Percentiles rank a stretch among this genome's conserved stretches.
These are phyloP conservation scores for Dysidea cf. avara DNA, from an alignment of 37 sponge, comb jelly and placozoan species.

Conservation along the genomic window DNA sequence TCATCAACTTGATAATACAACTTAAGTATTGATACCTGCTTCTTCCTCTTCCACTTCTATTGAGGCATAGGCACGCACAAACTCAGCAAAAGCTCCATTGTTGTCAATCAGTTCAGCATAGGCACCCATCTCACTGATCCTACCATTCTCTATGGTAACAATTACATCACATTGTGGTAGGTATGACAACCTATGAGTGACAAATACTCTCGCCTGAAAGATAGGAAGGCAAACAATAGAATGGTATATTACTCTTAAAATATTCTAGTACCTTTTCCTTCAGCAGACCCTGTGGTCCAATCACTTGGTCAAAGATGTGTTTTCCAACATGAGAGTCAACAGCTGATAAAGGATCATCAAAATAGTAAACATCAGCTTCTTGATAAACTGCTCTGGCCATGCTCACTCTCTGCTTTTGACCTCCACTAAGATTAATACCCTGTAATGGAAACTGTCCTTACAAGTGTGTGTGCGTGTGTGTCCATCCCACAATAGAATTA, in stretches of 20 bases:
- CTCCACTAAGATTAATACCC: conserved; percentile 99
- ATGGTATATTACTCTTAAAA: background rate
- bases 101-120: conserved; percentile 85
- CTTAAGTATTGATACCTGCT: too few relatives aligned
- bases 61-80: conserved; percentile 30
- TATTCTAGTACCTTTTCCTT: conserved; percentile 90
- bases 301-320: conserved; percentile 96
- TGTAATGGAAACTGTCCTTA: conserved; percentile 4
- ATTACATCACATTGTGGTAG: conserved; percentile 95
- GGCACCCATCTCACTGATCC: conserved; percentile 80
- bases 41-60: conserved; percentile 58
- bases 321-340: conserved; percentile 99
- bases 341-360: conserved; percentile 96
- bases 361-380: conserved; percentile 86
- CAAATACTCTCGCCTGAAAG: conserved; percentile 70
- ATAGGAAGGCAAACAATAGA: background rate
- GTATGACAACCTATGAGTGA: conserved; percentile 89
- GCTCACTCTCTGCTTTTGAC: conserved; percentile 99
- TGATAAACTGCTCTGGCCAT: conserved; percentile 97
- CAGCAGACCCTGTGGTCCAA: conserved; percentile 95
- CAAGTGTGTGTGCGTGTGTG: too few relatives aligned
- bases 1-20: too few relatives aligned
- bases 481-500: too few relatives aligned
- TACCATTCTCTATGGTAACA: too few relatives aligned
- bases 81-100: conserved; percentile 87